Evolutionary conservation across 2,113 vertebrate species (phyloP), one percentile per base, ranked within the genome.

Genomic region (Sapajus apella): DNA sequence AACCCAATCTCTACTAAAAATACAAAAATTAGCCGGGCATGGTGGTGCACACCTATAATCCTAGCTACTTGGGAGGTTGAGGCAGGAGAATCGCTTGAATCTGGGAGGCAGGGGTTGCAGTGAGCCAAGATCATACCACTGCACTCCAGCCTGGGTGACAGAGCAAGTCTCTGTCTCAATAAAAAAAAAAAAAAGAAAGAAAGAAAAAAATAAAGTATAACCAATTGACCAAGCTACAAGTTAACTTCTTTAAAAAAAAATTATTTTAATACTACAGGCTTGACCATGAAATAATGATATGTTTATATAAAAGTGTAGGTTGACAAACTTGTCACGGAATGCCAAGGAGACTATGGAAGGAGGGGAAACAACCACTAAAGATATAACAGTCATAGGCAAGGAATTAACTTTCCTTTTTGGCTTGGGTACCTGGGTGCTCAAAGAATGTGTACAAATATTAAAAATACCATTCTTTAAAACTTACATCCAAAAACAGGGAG

Each of bases 221-320:
- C 58, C 92, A 96, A 97, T 98, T 97, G 98, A 90, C 86, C 96
- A 92, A 92, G 84, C 40, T 94, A 93, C 4, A 76, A 5, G 72
- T 96, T 95, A 72, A 55, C 58, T 90, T 86, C 72, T 87, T 73
- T 86, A 35, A 87, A 76, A 83, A 37, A 93, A 98, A 97, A 96
- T 86, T 84, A 70, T 84, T 97, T 98, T 95, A 66, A 43, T 23
- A 96, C 95, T 85, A 90, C 45, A 94, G 96, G 91, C 37, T 92
- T 92, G 95, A 95, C 83, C 68, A 88, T 90, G 96, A 96, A 97
- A 96, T 73, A 85, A 94, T 68, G 87, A 72, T 94, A 97, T 81
- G 79, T 92, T 77, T 79, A 77, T 30, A 91, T 64, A 82, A 96
- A 96, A 94, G 84, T 0, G 72, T 3, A 55, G 96, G 88, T 86